Evolutionary conservation across 2,888 invertebrate genomes (phyloP).

Genomic region (Cremastobaeus sp.): DNA sequence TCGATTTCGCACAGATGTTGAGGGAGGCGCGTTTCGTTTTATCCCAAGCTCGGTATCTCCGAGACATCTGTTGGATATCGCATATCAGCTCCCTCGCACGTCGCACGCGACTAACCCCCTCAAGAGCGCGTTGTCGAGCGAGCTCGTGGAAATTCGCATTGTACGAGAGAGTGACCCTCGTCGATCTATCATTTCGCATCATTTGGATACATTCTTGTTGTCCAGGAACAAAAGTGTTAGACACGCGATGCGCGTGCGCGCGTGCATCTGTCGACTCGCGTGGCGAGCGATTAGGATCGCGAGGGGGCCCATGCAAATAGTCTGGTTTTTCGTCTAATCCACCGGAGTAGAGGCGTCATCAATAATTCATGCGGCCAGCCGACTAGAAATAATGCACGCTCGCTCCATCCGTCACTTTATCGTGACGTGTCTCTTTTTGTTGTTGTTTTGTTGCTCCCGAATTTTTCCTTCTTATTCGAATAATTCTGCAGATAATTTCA

Average conservation of each 20-base stretch:
- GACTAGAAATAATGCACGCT: constrained; percentile 13
- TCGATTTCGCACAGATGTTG: background rate
- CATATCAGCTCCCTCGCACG: background rate
- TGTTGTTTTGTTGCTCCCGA: too few relatives aligned
- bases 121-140: background rate
- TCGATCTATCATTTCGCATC: background rate
- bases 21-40: too few relatives aligned
- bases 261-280: constrained; percentile 18
- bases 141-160: constrained; percentile 5
- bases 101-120: constrained; percentile 1
- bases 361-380: constrained; percentile 17
- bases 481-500: too few relatives aligned
- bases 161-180: background rate
- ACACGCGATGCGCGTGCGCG: background rate
- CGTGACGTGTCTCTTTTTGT: too few relatives aligned
- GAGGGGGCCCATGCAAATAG: constrained; percentile 29
- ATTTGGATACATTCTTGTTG: background rate
- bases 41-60: background rate
- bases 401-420: too few relatives aligned
- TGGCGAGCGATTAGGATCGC: constrained; percentile 34
- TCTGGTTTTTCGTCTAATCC: constrained; percentile 32
- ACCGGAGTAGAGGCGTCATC: background rate
- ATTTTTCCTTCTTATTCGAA: too few relatives aligned
- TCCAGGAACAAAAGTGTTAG: background rate
- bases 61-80: background rate